A percentile compares a stretch with the other conserved stretches of the same genome.
Conservation (phyloP, 2,888 invertebrate species). For the Cephus runcator region DNA sequence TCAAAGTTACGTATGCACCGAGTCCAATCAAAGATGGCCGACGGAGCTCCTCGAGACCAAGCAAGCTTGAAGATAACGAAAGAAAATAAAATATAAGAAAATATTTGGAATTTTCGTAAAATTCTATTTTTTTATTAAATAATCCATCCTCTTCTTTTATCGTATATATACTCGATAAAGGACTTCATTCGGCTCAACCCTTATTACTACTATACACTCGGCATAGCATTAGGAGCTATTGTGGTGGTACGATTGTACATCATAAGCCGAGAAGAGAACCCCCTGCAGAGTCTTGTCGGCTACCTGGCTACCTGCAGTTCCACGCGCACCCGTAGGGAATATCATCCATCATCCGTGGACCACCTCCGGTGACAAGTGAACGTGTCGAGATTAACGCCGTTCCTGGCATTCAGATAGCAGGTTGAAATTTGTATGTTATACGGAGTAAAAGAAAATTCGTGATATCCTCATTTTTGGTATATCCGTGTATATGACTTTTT, state of each 20-base stretch:
- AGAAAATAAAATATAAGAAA: background rate
- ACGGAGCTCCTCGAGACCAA: background rate
- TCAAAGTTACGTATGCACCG: background rate
- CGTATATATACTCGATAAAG: background rate
- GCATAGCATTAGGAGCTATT: background rate
- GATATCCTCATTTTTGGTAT: too few relatives aligned
- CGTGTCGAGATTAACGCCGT: conserved; percentile 44
- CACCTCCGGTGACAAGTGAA: conserved; percentile 56
- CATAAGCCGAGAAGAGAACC: conserved; percentile 28
- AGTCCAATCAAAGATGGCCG: background rate
- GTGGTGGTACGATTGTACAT: conserved; percentile 3
- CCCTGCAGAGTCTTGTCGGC: conserved; percentile 53
- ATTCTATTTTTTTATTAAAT: background rate
- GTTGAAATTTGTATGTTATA: too few relatives aligned
- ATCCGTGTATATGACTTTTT: too few relatives aligned
- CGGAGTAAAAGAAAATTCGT: too few relatives aligned
- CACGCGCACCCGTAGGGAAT: conserved; percentile 40
- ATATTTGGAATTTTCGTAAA: background rate
- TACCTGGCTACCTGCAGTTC: conserved; percentile 50
- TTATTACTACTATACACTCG: background rate
- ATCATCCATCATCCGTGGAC: conserved; percentile 56
- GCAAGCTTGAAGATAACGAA: background rate
- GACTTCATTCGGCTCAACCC: background rate
- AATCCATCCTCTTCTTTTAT: background rate
- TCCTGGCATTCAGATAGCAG: conserved; percentile 8